Percentiles rank a stretch among this genome's conserved stretches.
These are phyloP conservation scores for Leptestheria dahalacensis DNA, from an alignment of 1,140 invertebrate genomes.

Conservation along the genomic window DNA sequence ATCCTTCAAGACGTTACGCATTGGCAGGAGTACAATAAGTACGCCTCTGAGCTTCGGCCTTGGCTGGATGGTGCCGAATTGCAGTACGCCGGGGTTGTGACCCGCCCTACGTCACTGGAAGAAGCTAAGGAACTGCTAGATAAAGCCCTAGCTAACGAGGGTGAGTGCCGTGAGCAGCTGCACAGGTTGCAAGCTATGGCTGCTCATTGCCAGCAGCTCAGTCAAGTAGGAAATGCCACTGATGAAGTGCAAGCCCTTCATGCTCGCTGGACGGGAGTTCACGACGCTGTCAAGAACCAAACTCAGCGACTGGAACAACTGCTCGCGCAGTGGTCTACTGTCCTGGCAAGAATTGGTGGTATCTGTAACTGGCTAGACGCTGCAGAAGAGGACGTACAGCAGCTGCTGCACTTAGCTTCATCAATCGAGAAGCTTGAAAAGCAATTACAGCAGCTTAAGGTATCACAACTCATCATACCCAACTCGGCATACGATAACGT, in stretches of 20 bases:
- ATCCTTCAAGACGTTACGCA: constrained; percentile 59
- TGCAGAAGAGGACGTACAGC: constrained; percentile 15
- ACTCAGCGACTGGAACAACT: constrained; percentile 59
- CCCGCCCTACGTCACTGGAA: constrained; percentile 42
- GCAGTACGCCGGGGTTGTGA: constrained; percentile 46
- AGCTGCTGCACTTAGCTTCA: constrained; percentile 3
- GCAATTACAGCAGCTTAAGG: constrained; percentile 15
- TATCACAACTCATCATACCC: background rate
- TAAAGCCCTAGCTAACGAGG: constrained; percentile 44
- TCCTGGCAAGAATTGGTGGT: constrained; percentile 32
- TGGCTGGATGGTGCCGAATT: constrained; percentile 76
- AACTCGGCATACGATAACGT: no score
- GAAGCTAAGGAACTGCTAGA: constrained; percentile 62
- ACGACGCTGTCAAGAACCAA: constrained; percentile 54
- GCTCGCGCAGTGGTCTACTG: constrained; percentile 59
- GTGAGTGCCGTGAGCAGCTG: constrained; percentile 58
- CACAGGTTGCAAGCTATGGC: constrained; percentile 32
- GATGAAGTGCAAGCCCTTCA: constrained; percentile 68
- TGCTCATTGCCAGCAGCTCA: constrained; percentile 53
- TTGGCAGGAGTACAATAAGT: constrained; percentile 70
- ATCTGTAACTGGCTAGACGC: constrained; percentile 24
- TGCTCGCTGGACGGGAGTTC: constrained; percentile 57
- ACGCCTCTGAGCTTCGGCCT: constrained; percentile 61
- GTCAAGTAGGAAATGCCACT: constrained; percentile 49
- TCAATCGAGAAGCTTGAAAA: constrained; percentile 21